Percentiles rank a stretch among this genome's conserved stretches.
phyloP scores from a whole-genome alignment of 2,888 invertebrate genomes.

The Volucella inflata region DNA sequence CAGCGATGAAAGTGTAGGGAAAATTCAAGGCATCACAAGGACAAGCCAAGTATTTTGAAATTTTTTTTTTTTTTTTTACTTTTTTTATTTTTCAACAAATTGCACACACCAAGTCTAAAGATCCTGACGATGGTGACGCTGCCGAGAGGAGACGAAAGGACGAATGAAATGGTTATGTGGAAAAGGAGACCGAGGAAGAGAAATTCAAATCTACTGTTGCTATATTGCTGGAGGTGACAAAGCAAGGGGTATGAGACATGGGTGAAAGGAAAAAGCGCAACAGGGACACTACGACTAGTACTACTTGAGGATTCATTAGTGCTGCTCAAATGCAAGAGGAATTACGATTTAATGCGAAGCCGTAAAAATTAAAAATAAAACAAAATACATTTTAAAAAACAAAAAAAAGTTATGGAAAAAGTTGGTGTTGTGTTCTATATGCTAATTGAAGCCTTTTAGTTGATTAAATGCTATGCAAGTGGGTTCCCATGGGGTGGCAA shows the following conservation, averaged over 20 bases:
- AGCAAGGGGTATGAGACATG: constrained; percentile 3
- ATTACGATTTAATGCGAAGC: constrained; percentile 66
- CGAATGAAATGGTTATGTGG: not conserved
- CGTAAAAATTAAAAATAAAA: constrained; percentile 45
- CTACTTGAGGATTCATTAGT: constrained; percentile 67
- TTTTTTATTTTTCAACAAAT: constrained; percentile 58
- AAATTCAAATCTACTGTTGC: constrained; percentile 9
- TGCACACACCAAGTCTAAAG: constrained; percentile 39
- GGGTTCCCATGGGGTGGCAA: not conserved
- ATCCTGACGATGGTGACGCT: not conserved
- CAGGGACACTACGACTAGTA: constrained; percentile 56
- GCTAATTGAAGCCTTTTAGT: constrained; percentile 64
- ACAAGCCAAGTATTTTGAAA: constrained; percentile 54
- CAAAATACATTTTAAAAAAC: constrained; percentile 4
- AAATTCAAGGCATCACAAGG: constrained; percentile 63
- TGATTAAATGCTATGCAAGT: constrained; percentile 49
- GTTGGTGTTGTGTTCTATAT: constrained; percentile 53
- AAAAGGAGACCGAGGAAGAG: not conserved
- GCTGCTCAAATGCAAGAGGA: constrained; percentile 62
- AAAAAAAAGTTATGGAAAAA: constrained; percentile 30
- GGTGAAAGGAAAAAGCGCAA: constrained; percentile 60
- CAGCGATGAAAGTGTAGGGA: not conserved
- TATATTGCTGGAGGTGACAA: constrained; percentile 25
- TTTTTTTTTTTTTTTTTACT: not conserved
- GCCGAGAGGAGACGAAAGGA: not conserved